A percentile compares a stretch with the other conserved stretches of the same genome.
phyloP scores from a whole-genome alignment of 1,140 invertebrate species.

The Drosophila bifasciata region DNA sequence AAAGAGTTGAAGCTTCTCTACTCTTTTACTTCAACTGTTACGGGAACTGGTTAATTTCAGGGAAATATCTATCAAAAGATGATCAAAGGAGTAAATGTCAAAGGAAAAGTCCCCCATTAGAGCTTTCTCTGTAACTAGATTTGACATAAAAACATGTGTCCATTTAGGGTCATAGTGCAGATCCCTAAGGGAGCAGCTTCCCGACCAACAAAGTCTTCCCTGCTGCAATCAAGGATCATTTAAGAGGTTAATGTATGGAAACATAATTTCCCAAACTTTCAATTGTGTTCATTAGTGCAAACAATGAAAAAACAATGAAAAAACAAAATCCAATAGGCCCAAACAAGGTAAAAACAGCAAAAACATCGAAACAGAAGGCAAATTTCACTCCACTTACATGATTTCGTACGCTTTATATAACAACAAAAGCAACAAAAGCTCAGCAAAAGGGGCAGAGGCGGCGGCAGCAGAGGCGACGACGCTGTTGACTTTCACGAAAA shows the following conservation, averaged over 20 bases:
- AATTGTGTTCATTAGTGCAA: conserved; percentile 48
- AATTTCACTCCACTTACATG: conserved; percentile 81
- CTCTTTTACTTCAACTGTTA: too few species aligned
- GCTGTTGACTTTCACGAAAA: conserved; percentile 75
- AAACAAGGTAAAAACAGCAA: conserved; percentile 30
- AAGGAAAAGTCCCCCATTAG: not conserved
- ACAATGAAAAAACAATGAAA: conserved; percentile 4
- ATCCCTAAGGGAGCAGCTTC: conserved; percentile 12
- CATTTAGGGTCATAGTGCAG: conserved; percentile 18
- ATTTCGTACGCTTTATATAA: conserved; percentile 78
- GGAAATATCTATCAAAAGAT: not conserved
- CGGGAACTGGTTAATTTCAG: too few species aligned
- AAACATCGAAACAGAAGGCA: conserved; percentile 43
- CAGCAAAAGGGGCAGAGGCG: not conserved
- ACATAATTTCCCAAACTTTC: conserved; percentile 49
- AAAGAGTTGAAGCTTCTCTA: conserved; percentile 1
- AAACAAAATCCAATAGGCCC: conserved; percentile 49
- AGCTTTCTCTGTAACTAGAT: not conserved
- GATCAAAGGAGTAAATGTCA: not conserved
- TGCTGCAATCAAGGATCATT: conserved; percentile 9
- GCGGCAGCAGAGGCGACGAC: too few species aligned
- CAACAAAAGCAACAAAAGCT: conserved; percentile 41
- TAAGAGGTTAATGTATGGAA: conserved; percentile 48
- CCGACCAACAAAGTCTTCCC: too few species aligned
- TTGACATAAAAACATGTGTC: conserved; percentile 10